Conservation (phyloP, 2,888 invertebrate species). For the Candidula unifasciata region DNA sequence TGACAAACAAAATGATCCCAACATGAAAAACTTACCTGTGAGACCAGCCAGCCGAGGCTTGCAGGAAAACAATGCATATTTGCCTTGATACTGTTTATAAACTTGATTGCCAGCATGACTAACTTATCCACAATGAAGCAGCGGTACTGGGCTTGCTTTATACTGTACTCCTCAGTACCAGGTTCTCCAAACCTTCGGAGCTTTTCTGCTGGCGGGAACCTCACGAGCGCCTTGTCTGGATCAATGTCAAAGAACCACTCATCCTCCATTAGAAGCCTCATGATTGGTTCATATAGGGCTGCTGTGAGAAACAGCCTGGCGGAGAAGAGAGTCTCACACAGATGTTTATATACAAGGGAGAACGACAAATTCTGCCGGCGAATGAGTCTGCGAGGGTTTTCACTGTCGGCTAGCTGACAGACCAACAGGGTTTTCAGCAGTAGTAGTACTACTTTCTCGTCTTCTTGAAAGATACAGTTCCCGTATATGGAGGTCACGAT, state of each 20-base stretch:
- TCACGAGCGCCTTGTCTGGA: slow-evolving; percentile 86
- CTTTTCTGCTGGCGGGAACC: slow-evolving; percentile 83
- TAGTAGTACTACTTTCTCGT: slow-evolving; percentile 81
- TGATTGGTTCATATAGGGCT: slow-evolving; percentile 92
- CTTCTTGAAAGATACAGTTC: slow-evolving; percentile 86
- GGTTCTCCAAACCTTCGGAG: slow-evolving; percentile 87
- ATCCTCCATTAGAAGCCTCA: slow-evolving; percentile 91
- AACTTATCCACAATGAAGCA: slow-evolving; percentile 86
- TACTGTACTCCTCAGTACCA: slow-evolving; percentile 85
- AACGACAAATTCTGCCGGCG: slow-evolving; percentile 88
- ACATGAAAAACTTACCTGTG: slow-evolving; percentile 82
- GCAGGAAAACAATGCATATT: slow-evolving; percentile 94
- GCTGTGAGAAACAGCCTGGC: slow-evolving; percentile 95
- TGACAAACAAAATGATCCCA: too few relatives aligned
- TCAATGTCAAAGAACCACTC: slow-evolving; percentile 95
- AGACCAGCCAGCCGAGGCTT: slow-evolving; percentile 90
- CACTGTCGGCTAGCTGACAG: slow-evolving; percentile 79
- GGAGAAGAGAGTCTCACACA: slow-evolving; percentile 92
- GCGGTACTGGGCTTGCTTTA: slow-evolving; percentile 87
- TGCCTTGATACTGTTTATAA: slow-evolving; percentile 88
- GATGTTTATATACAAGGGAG: slow-evolving; percentile 87
- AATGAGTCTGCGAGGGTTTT: slow-evolving; percentile 84
- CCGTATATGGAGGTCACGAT: slow-evolving; percentile 81
- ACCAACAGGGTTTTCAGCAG: slow-evolving; percentile 79
- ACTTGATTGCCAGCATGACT: slow-evolving; percentile 87